Percentiles rank a stretch among this genome's conserved stretches.
Conservation (phyloP, 1,140 invertebrate species). For the Ceratina calcarata region DNA sequence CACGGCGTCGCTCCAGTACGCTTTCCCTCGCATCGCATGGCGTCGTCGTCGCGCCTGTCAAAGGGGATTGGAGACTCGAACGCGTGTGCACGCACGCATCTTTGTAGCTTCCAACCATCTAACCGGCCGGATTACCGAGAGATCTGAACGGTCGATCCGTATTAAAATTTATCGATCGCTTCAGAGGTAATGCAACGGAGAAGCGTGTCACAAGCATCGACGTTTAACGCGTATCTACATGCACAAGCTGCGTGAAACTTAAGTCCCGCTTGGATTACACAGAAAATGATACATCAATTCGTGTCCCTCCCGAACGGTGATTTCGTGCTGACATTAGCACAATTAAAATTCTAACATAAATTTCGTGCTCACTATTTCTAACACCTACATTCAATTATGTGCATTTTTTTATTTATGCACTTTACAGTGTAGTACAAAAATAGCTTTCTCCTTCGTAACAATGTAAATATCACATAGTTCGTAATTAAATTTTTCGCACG, state of each 20-base stretch:
- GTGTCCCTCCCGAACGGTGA: too few relatives aligned
- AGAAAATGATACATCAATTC: constrained; percentile 18
- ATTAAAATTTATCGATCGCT: constrained; percentile 36
- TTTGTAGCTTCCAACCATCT: constrained; percentile 5
- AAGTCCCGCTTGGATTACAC: constrained; percentile 33
- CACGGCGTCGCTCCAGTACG: constrained; percentile 29
- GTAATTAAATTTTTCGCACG: constrained; percentile 6
- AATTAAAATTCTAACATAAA: neutral
- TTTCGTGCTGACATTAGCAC: neutral
- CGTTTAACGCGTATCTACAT: constrained; percentile 5
- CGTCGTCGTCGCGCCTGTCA: constrained; percentile 33
- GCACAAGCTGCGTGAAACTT: constrained; percentile 33
- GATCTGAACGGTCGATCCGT: constrained; percentile 24
- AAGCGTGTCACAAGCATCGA: constrained; percentile 28
- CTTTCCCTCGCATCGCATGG: constrained; percentile 22
- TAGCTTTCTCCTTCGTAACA: neutral
- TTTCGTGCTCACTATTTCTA: too few relatives aligned
- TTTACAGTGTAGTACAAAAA: too few relatives aligned
- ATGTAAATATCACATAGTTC: neutral
- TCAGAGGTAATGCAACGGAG: constrained; percentile 25
- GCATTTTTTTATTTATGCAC: too few relatives aligned
- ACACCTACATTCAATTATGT: too few relatives aligned
- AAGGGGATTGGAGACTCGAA: constrained; percentile 29
- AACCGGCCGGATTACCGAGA: neutral
- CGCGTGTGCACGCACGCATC: constrained; percentile 4